phyloP scores from a whole-genome alignment of 2,113 vertebrate species.

The Ranitomeya variabilis region DNA sequence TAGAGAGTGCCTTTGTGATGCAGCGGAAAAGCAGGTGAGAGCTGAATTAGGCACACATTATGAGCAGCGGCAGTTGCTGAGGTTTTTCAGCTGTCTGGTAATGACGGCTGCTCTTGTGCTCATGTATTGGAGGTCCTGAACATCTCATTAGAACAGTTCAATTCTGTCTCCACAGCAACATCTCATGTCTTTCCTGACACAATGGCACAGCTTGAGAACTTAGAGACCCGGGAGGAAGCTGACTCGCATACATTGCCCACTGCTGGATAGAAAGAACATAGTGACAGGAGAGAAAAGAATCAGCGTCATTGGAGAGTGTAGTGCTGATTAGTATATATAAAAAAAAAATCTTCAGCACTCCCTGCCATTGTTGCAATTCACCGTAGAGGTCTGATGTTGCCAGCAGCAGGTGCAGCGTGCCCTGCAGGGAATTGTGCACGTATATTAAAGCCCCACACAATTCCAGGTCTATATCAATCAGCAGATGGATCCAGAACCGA shows the following conservation, averaged over 20 bases:
- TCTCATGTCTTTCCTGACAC: slow-evolving; percentile 57
- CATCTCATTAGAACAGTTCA: slow-evolving; percentile 57
- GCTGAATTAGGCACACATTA: slow-evolving; percentile 52
- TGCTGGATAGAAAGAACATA: slow-evolving; percentile 55
- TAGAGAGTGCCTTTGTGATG: slow-evolving; percentile 48
- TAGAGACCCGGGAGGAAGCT: slow-evolving; percentile 52
- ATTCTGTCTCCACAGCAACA: slow-evolving; percentile 59
- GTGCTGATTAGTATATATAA: slow-evolving; percentile 45
- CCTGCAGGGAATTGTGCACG: slow-evolving; percentile 25
- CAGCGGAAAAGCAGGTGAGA: slow-evolving; percentile 48
- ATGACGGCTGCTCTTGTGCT: slow-evolving; percentile 55
- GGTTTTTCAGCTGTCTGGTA: slow-evolving; percentile 57
- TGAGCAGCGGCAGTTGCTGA: slow-evolving; percentile 43
- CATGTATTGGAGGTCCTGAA: slow-evolving; percentile 54
- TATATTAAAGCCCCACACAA: background rate
- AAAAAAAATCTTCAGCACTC: slow-evolving; percentile 50
- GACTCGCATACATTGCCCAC: slow-evolving; percentile 57
- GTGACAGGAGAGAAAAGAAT: slow-evolving; percentile 56
- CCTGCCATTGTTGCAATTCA: slow-evolving; percentile 53
- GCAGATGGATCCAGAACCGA: slow-evolving; percentile 3
- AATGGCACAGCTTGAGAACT: slow-evolving; percentile 58
- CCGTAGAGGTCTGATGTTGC: slow-evolving; percentile 33
- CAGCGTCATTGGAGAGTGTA: slow-evolving; percentile 34
- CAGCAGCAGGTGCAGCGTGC: slow-evolving; percentile 53
- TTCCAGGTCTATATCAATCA: background rate